These are phyloP conservation scores for Meiosimyza decipiens DNA, from an alignment of 2,888 invertebrate species.

Conservation along the genomic window DNA sequence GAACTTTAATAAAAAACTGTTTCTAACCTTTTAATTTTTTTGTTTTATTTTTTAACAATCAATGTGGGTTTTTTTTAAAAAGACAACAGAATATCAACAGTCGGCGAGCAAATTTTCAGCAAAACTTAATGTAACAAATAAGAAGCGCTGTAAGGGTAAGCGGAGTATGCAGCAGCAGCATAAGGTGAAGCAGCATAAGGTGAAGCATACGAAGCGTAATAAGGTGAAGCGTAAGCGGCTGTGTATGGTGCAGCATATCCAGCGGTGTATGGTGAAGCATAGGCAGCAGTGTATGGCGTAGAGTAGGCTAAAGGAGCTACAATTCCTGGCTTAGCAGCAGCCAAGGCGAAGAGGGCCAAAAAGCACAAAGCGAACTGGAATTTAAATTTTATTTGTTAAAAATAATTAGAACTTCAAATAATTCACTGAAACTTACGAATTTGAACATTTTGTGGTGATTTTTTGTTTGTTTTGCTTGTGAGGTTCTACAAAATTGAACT, in stretches of 20 bases:
- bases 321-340: conserved; percentile 48
- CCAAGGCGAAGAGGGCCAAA: conserved; percentile 46
- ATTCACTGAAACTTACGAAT: conserved; percentile 27
- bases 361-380: conserved; percentile 44
- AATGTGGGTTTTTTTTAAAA: too few species aligned
- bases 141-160: conserved; percentile 42
- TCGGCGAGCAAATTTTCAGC: too few species aligned
- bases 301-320: conserved; percentile 44
- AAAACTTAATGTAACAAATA: conserved; percentile 43
- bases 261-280: conserved; percentile 42
- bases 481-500: too few species aligned
- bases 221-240: conserved; percentile 37
- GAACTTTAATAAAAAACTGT: too few species aligned
- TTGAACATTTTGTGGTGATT: conserved; percentile 27
- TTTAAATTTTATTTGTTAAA: not conserved
- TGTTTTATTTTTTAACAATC: too few species aligned
- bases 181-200: conserved; percentile 40
- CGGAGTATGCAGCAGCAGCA: conserved; percentile 42
- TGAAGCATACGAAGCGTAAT: conserved; percentile 33
- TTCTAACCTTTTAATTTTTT: too few species aligned
- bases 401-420: too few species aligned
- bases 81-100: too few species aligned
- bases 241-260: conserved; percentile 36
- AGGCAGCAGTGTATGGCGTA: conserved; percentile 42
- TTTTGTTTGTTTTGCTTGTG: not conserved